These are phyloP conservation scores for Eumerus sabulonum DNA, from an alignment of 2,888 invertebrate species.

Conservation along the genomic window DNA sequence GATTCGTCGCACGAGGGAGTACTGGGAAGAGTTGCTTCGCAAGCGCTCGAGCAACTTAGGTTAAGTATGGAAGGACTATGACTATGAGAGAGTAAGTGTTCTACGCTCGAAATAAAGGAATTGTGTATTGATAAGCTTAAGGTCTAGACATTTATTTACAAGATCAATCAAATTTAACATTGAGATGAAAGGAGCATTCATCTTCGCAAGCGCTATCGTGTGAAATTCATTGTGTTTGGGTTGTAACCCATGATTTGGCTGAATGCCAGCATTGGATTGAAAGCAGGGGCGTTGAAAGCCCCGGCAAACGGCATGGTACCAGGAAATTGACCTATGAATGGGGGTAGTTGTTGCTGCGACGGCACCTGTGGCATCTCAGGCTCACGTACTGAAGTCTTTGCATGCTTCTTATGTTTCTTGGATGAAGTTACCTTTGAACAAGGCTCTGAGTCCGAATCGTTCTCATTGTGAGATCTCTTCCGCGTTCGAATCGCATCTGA, in stretches of 20 bases:
- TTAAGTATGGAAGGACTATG: slow-evolving; percentile 76
- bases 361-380: background rate
- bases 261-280: slow-evolving; percentile 60
- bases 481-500: slow-evolving; percentile 10
- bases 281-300: slow-evolving; percentile 40
- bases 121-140: background rate
- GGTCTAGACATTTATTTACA: background rate
- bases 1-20: slow-evolving; percentile 76
- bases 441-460: slow-evolving; percentile 28
- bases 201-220: slow-evolving; percentile 25
- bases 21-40: slow-evolving; percentile 74
- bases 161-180: background rate
- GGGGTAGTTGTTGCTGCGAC: background rate
- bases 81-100: slow-evolving; percentile 56
- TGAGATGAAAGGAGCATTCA: background rate
- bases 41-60: slow-evolving; percentile 74
- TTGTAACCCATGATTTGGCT: slow-evolving; percentile 52
- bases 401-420: slow-evolving; percentile 49
- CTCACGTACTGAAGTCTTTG: slow-evolving; percentile 3
- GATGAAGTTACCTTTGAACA: slow-evolving; percentile 13
- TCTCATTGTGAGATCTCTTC: background rate
- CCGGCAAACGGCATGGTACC: slow-evolving; percentile 8
- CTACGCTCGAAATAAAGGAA: slow-evolving; percentile 10
- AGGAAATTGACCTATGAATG: slow-evolving; percentile 16
- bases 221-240: slow-evolving; percentile 46